Evolutionary conservation across 2,113 vertebrate genomes (phyloP), one percentile per base, ranked within the genome.

Genomic region (Piprites chloris): DNA sequence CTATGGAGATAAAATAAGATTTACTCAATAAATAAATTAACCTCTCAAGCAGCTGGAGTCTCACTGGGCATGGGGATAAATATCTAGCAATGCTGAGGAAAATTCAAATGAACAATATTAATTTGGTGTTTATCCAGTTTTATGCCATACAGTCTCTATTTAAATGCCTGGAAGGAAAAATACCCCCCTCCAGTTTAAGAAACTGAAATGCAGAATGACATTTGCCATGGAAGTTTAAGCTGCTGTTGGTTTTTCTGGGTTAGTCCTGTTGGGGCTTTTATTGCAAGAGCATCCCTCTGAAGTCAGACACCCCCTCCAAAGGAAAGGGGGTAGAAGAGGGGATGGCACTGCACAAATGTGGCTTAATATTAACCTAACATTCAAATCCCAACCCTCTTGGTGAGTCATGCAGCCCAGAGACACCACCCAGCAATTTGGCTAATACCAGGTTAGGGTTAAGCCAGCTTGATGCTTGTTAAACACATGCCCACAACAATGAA

Each of bases 21-120:
- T 67, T 89, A 71, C 35, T 95, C 59, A 33, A 52, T 78, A 52
- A 46, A 69, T 74, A 85, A 92, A 94, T 89, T 72, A 96, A 89
- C 84, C 74, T 85, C 14, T 8, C 66, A 56, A 94, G 78, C 78
- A 91, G 91, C 87, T 91, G 87, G 87, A 95, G 73, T 39, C 83
- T 77, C 72, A 39, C 50, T 74, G 44, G 69, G 66, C 83, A 71
- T 10, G 21, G 47, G 39, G 68, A 93, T 75, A 90, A 85, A 44
- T 61, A 78, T 12, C 61, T 61, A 69, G 53, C 47, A 87, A 26
- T 5, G n/a, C 87, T 52, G 37, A 79, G 47, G 27, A 65, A 72
- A 93, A 92, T 26, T 71, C 21, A 84, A 73, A 14, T 23, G 23
- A 71, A 61, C 61, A 91, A n/a, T 14, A 85, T 72, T 52, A 69